These are phyloP conservation scores for Turritopsis dohrnii DNA, from an alignment of 30 jellyfish, hydroid and myxozoan genomes.

Conservation along the genomic window DNA sequence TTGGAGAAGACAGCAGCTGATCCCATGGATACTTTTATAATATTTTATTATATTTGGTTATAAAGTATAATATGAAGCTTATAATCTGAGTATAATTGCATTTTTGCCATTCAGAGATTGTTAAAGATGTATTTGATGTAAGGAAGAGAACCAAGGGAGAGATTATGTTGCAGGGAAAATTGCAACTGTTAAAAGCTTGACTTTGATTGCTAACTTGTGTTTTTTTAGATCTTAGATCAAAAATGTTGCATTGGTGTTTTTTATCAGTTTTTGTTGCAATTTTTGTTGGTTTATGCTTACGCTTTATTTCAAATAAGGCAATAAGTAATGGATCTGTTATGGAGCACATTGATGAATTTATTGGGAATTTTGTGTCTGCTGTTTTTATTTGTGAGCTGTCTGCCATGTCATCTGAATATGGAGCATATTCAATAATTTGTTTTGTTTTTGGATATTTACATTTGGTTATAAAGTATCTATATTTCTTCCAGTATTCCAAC, in stretches of 20 bases:
- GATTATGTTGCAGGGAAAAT: too few relatives aligned
- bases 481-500: background rate
- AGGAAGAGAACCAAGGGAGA: too few relatives aligned
- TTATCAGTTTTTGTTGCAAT: conserved; percentile 19
- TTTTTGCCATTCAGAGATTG: too few relatives aligned
- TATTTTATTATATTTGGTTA: too few relatives aligned
- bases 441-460: conserved; percentile 19
- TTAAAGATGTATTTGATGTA: too few relatives aligned
- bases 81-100: too few relatives aligned
- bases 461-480: conserved; percentile 1
- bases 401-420: conserved; percentile 11
- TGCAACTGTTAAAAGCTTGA: too few relatives aligned
- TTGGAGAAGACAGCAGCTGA: too few relatives aligned
- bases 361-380: conserved; percentile 36
- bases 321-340: background rate
- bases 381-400: conserved; percentile 23
- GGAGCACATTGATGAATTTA: conserved; percentile 10
- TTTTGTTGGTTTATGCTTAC: background rate
- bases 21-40: too few relatives aligned
- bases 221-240: background rate
- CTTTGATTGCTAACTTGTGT: background rate
- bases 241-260: conserved; percentile 19
- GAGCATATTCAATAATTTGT: conserved; percentile 1
- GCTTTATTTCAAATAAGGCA: background rate
- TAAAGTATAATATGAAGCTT: too few relatives aligned